phyloP scores from a whole-genome alignment of 2,113 vertebrate genomes.

The Stercorarius parasiticus region DNA sequence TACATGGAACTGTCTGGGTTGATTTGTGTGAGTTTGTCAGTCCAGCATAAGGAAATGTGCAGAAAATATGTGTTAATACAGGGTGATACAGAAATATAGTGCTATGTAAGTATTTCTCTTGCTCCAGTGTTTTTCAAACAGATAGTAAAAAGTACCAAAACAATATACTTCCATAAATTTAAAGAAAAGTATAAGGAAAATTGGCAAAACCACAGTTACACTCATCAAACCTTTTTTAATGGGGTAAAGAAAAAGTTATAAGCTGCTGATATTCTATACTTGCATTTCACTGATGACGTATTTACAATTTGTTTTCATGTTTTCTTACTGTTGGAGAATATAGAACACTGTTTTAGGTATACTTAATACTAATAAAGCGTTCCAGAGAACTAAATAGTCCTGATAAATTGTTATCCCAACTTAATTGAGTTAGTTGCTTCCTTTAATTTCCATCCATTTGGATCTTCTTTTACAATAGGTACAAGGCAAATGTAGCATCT shows the following conservation, averaged over 20 bases:
- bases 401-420: neutral
- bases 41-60: neutral
- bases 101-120: neutral
- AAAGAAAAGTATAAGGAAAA: neutral
- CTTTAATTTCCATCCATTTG: neutral
- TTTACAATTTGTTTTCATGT: neutral
- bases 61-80: neutral
- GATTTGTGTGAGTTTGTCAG: neutral
- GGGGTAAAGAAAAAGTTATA: neutral
- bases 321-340: neutral
- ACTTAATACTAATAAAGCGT: neutral
- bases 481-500: neutral
- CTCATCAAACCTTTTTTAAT: neutral
- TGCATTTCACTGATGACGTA: neutral
- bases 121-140: neutral
- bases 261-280: neutral
- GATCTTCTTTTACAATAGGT: neutral
- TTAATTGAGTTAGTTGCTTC: neutral
- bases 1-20: neutral
- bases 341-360: neutral
- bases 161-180: neutral
- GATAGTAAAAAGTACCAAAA: neutral
- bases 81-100: neutral
- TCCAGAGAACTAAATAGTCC: neutral
- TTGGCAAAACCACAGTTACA: neutral